A percentile compares a stretch with the other conserved stretches of the same genome.
Evolutionary conservation across 2,888 invertebrate genomes (phyloP).

Genomic region (Gandaritis pyraliata): DNA sequence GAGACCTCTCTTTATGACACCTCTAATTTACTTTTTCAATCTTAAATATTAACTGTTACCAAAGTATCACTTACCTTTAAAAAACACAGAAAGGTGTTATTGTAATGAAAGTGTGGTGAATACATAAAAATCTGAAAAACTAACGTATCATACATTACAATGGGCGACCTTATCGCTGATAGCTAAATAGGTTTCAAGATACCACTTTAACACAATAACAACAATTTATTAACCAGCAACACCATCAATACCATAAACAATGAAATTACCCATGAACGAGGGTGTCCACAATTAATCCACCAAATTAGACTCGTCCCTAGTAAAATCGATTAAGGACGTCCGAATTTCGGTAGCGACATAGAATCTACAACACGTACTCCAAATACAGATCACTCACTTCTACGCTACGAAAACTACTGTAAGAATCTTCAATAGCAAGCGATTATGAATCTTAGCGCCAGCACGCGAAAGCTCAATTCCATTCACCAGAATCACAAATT

Average conservation of each 20-base stretch:
- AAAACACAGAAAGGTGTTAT: no score
- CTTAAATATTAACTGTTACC: no score
- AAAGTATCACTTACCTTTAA: no score
- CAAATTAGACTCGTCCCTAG: conserved; percentile 79
- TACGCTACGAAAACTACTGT: neutral
- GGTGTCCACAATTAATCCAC: conserved; percentile 82
- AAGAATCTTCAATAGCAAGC: neutral
- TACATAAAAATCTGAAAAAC: no score
- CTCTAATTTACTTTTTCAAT: no score
- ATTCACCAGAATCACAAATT: neutral
- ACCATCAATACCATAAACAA: conserved; percentile 63
- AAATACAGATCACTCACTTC: neutral
- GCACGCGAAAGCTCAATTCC: neutral
- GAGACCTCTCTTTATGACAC: no score
- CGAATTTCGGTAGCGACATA: conserved; percentile 60
- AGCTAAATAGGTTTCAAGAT: neutral
- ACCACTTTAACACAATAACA: conserved; percentile 15
- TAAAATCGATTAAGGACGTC: conserved; percentile 79
- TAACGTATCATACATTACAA: no score
- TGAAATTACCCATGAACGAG: conserved; percentile 76
- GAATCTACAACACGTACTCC: conserved; percentile 3
- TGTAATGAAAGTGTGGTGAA: no score
- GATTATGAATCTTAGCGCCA: neutral
- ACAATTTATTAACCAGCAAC: conserved; percentile 52
- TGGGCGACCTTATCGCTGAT: no score